Percentiles rank a stretch among this genome's conserved stretches.
Conservation (phyloP, 2,113 vertebrate genomes). For the Tupaia tana region DNA sequence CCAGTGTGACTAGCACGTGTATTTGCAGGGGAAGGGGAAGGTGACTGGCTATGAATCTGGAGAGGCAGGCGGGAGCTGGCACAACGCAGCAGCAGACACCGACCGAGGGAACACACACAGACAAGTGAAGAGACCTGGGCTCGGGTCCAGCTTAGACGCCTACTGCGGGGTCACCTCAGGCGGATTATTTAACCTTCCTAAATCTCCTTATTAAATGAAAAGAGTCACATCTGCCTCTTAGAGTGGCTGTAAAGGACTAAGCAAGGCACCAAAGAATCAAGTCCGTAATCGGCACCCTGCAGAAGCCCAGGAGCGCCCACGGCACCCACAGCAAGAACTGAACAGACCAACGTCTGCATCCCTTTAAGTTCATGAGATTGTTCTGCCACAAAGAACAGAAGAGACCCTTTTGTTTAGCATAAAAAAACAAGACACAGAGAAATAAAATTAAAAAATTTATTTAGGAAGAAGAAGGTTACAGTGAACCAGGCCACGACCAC, state of each 20-base stretch:
- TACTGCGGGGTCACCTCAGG: background rate
- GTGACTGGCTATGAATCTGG: background rate
- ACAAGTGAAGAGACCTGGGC: background rate
- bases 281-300: too few relatives aligned
- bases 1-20: background rate
- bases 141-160: background rate
- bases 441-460: background rate
- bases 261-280: background rate
- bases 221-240: background rate
- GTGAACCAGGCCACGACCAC: background rate
- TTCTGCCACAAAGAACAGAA: background rate
- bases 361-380: background rate
- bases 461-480: background rate
- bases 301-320: background rate
- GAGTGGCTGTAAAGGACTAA: background rate
- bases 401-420: background rate
- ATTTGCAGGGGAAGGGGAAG: background rate
- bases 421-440: background rate
- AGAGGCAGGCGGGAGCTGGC: background rate
- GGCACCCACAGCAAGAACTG: background rate
- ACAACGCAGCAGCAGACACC: background rate
- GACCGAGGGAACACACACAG: background rate
- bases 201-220: background rate
- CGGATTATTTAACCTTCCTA: background rate
- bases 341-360: background rate